phyloP scores from a whole-genome alignment of 2,113 vertebrate species.

The Macroglossus sobrinus region DNA sequence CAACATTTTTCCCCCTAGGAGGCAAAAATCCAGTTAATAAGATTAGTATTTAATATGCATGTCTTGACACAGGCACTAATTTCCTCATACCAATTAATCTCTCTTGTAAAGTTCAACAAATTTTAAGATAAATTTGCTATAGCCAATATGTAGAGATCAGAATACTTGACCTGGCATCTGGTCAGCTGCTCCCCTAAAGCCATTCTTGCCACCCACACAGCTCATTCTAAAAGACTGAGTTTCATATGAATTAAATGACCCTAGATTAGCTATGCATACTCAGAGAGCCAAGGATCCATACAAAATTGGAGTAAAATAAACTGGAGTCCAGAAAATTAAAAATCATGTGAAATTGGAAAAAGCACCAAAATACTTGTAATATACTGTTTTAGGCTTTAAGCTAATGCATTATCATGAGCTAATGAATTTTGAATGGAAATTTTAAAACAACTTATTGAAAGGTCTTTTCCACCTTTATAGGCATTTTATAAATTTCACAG shows the following conservation, averaged over 20 bases:
- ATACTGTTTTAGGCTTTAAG: not conserved
- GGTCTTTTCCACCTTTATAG: not conserved
- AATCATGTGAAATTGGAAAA: not conserved
- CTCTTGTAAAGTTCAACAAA: constrained; percentile 28
- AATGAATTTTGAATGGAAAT: not conserved
- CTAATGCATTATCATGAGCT: not conserved
- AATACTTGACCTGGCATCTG: constrained; percentile 6
- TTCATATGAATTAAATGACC: constrained; percentile 42
- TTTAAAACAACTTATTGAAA: constrained; percentile 7
- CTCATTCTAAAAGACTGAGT: constrained; percentile 49
- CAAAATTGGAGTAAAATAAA: constrained; percentile 35
- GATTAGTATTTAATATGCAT: not conserved
- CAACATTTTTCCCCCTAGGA: not conserved
- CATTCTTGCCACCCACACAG: constrained; percentile 30
- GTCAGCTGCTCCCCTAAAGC: constrained; percentile 35
- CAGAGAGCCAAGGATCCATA: constrained; percentile 7
- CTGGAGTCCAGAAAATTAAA: constrained; percentile 25
- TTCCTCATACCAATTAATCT: constrained; percentile 38
- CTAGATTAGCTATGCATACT: not conserved
- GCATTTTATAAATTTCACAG: not conserved
- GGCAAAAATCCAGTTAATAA: not conserved
- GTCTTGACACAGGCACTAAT: not conserved
- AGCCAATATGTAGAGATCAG: constrained; percentile 9
- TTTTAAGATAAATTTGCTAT: constrained; percentile 49
- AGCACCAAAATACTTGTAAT: not conserved